Evolutionary conservation across 2,113 vertebrate species (phyloP), one percentile per base, ranked within the genome.

Genomic region (Vireo altiloquus): DNA sequence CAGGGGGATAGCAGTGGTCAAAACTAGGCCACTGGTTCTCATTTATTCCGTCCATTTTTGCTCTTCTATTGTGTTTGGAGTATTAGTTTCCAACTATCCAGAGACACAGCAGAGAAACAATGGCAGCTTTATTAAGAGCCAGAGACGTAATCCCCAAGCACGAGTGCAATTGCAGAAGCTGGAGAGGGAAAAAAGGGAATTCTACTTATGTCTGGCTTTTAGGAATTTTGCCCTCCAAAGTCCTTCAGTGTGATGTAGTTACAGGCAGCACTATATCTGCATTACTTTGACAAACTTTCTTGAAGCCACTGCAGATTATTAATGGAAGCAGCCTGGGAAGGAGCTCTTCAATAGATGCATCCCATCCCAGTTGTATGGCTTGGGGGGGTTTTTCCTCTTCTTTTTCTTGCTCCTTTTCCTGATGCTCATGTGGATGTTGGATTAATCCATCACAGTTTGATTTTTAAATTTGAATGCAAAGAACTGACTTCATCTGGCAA

Each of bases 11-110:
- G 88, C 91, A 74, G 64, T 82, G 95, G 89, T 92, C 91, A 83
- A 57, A 87, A 83, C 18, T 61, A 91, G 94, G 90, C 90, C 78
- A 50, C 86, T 63, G 68, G 12, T 69, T 95, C 83, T 96, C 90
- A 77, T 96, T 97, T 97, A 89, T 93, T 96, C 83, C 31, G 1
- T 69, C 88, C 82, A 60, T 42, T 95, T 92, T 95, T 92, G 71
- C 69, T 91, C 92, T 87, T 89, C 82, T 95, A 6, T 94, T 93
- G 72, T 89, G 42, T 89, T 92, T 94, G 82, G 83, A 89, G 90
- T 87, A 91, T 94, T 94, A 89, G 87, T 68, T 94, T 65, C 83
- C 94, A 96, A 18, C 89, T 93, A 21, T 47, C 96, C 54, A 69
- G 94, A 91, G 91, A 90, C 81, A 37, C 64, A 52, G 64, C 90